Evolutionary conservation across 1,140 invertebrate species (phyloP).

Genomic region (Formica selysi): DNA sequence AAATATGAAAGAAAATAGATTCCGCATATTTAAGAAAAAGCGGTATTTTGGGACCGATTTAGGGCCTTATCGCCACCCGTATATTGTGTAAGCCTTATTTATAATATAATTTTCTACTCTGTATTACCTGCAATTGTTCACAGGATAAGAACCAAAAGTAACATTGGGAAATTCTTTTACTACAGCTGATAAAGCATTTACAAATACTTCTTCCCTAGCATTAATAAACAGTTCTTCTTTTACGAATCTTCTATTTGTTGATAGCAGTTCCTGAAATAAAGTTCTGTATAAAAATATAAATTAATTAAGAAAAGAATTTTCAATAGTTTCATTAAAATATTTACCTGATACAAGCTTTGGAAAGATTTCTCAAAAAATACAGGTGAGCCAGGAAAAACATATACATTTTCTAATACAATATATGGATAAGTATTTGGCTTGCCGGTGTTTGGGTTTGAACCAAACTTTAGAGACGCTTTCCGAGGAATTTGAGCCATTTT

Average conservation of each 20-base stretch:
- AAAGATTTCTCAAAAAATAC: conserved; percentile 89
- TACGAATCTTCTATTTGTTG: conserved; percentile 81
- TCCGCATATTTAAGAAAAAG: too few species aligned
- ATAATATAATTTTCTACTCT: conserved; percentile 33
- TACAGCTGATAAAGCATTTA: conserved; percentile 82
- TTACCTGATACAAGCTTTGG: conserved; percentile 83
- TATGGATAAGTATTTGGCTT: conserved; percentile 88
- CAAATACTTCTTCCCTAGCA: conserved; percentile 84
- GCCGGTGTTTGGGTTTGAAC: conserved; percentile 76
- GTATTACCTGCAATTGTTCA: conserved; percentile 82
- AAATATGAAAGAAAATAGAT: too few species aligned
- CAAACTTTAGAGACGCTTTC: conserved; percentile 85
- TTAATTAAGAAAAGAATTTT: conserved; percentile 37
- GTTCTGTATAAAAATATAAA: background rate
- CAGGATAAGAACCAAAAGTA: conserved; percentile 87
- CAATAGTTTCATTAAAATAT: background rate
- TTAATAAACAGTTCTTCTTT: conserved; percentile 84
- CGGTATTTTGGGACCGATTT: too few species aligned
- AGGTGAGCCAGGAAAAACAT: conserved; percentile 93
- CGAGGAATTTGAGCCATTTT: conserved; percentile 87
- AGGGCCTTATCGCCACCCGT: too few species aligned
- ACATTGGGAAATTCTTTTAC: conserved; percentile 85
- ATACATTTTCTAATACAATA: conserved; percentile 91
- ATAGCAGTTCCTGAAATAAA: conserved; percentile 82
- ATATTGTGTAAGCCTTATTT: conserved; percentile 1